A percentile compares a stretch with the other conserved stretches of the same genome.
phyloP scores from a whole-genome alignment of 1,140 invertebrate species.

The Hyposmocoma kahamanoa region DNA sequence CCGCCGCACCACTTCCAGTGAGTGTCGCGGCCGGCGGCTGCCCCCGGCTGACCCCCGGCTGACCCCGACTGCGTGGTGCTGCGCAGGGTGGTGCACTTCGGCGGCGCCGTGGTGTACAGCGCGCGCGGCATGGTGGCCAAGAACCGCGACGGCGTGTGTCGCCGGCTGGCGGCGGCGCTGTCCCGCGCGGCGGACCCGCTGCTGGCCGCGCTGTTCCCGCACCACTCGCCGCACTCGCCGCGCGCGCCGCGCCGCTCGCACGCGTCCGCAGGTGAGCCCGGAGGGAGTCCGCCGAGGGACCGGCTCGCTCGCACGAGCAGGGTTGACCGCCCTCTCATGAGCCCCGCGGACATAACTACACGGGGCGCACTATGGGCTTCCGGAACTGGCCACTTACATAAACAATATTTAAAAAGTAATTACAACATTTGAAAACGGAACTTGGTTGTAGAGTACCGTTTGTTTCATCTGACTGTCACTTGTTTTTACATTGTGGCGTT shows the following conservation, averaged over 20 bases:
- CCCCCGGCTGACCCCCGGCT: conserved; percentile 4
- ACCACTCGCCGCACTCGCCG: too few species aligned
- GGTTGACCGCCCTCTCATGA: conserved; percentile 11
- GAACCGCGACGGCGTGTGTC: conserved; percentile 48
- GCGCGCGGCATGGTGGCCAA: conserved; percentile 42
- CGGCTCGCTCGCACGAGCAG: neutral
- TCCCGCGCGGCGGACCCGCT: conserved; percentile 40
- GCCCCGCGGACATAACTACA: conserved; percentile 40
- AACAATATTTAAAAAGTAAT: too few species aligned
- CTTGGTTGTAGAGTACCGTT: too few species aligned
- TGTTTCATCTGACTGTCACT: too few species aligned
- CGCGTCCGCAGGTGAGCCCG: neutral
- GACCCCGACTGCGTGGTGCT: neutral
- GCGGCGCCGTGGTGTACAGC: conserved; percentile 47
- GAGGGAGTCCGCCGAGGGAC: neutral
- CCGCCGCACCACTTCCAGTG: conserved; percentile 57
- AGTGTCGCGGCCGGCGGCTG: conserved; percentile 6
- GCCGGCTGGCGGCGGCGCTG: conserved; percentile 32
- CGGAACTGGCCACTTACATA: too few species aligned
- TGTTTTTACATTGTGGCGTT: too few species aligned
- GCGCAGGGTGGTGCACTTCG: conserved; percentile 51
- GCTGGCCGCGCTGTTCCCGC: conserved; percentile 47
- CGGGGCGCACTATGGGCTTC: too few species aligned
- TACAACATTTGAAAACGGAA: too few species aligned
- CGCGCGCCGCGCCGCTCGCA: neutral